Base-by-base conservation (phyloP, 2,888 invertebrate genomes). In the Copidosoma aretas region DNA sequence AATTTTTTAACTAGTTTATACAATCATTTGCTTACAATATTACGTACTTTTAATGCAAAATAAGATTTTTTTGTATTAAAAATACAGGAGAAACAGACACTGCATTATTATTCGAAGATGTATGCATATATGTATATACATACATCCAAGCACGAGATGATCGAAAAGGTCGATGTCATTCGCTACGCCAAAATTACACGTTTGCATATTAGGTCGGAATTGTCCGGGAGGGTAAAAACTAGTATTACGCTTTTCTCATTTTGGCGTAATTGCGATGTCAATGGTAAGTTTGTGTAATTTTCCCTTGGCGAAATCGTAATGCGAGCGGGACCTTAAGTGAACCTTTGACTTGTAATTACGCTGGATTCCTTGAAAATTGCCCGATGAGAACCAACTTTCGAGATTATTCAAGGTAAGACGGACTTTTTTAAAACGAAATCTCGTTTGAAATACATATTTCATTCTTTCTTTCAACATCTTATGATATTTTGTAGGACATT, bases 211-310 rank as follows among this genome's bases (percentile, higher is more conserved):
- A 60, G 64, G 49, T 51, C 57, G 60, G 57, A 67, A 64, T 69
- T 69, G 70, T 66, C 60, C 64, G 32, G 53, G 32, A 24, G 39
- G 46, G 25, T 64, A 60, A 61, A 63, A 67, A 39, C 67, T 70
- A 64, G 67, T 70, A 70, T 66, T 67, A 70, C 53, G 64, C 59
- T 70, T 70, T 70, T 64, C 67, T 70, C 64, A 67, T 67, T 67
- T 70, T 46, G 46, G 32, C 41, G 57, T 70, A 64, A 64, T 70
- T 70, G 63, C 60, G 52, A 70, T 67, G 57, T 51, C 39, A 65
- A 39, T 49, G 25, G 49, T 54, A 57, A 60, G 54, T 66, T 65
- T 59, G 41, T 41, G 65, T 46, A 58, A 67, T 70, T 67, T 64
- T 53, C 24, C 56, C 54, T 57, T 21, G 57, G 51, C 56, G n/a